phyloP scores from a whole-genome alignment of 2,113 vertebrate genomes.

The Zosterops hypoxanthus region DNA sequence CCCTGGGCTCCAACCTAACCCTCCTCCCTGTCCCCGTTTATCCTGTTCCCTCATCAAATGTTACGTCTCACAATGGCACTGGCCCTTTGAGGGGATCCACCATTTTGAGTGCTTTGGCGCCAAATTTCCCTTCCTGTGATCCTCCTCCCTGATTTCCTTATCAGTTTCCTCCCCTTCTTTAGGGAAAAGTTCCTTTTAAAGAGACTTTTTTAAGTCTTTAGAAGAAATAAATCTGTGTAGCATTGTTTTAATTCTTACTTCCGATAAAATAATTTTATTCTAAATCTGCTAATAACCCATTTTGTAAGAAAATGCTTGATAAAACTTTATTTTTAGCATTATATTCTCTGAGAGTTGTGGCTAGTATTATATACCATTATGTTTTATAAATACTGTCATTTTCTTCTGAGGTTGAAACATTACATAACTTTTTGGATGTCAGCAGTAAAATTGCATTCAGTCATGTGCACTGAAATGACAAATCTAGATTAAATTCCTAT shows the following conservation, averaged over 20 bases:
- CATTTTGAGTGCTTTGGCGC: neutral
- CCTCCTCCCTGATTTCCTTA: neutral
- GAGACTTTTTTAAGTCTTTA: rapidly evolving
- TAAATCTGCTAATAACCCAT: neutral
- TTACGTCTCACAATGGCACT: neutral
- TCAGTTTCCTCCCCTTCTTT: neutral
- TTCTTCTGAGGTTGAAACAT: neutral
- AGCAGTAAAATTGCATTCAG: neutral
- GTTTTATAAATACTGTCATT: neutral
- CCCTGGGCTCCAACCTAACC: neutral
- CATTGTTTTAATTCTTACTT: neutral
- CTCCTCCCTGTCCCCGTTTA: neutral
- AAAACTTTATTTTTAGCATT: neutral
- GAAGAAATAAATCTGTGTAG: neutral
- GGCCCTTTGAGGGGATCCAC: neutral
- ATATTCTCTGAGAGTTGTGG: neutral
- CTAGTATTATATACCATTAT: neutral
- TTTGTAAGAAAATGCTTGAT: neutral
- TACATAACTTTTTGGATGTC: neutral
- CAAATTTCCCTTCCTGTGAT: neutral
- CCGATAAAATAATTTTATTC: neutral
- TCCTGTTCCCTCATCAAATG: neutral
- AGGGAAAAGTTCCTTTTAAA: neutral
- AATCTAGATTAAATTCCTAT: neutral
- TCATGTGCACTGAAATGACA: neutral